Base-by-base conservation (phyloP, 1,140 invertebrate genomes). In the Trichonephila inaurata region DNA sequence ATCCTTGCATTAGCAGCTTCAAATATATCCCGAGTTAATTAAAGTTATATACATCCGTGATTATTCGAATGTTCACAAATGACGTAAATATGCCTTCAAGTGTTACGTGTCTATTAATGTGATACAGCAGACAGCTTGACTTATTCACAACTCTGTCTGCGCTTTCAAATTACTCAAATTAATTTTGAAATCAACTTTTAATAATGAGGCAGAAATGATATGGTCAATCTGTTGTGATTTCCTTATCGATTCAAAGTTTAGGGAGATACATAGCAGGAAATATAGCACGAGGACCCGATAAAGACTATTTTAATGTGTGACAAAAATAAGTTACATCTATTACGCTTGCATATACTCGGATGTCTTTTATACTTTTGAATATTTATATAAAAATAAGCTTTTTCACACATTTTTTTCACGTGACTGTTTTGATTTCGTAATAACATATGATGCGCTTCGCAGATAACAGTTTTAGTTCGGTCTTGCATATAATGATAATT, bases 11-110 rank as follows among this genome's bases (percentile, higher is more conserved):
- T 24, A 72, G 28, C 28, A 28, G 24, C 28, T 33, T 33, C 14
- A 2, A 12, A 14, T 24, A 6, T 12, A 72, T 72, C 28, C 24
- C 14, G 24, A 72, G 24, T 72, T 72, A 72, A 72, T 72, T 72
- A 72, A 72, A 72, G 28, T 72, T 72, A 72, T 28, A 72, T 16
- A 18, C 24, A 16, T 14, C 14, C 69, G 10, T 24, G 69, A 72
- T 72, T 72, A 28, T 28, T 72, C 28, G 69, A 72, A 72, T 72
- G 62, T 64, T 64, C 62, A 16, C 62, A 64, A 64, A 19, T 64
- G 69, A 72, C 28, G 28, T 72, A 33, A 72, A 72, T 72, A 72
- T 72, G 69, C 69, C 28, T 72, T 72, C 28, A 14, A 64, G 62
- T 64, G 16, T 64, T 64, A 64, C 28, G 24, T 28, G 69, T 33